Conservation (phyloP, 2,888 invertebrate species). For the Lamproptera curius region DNA sequence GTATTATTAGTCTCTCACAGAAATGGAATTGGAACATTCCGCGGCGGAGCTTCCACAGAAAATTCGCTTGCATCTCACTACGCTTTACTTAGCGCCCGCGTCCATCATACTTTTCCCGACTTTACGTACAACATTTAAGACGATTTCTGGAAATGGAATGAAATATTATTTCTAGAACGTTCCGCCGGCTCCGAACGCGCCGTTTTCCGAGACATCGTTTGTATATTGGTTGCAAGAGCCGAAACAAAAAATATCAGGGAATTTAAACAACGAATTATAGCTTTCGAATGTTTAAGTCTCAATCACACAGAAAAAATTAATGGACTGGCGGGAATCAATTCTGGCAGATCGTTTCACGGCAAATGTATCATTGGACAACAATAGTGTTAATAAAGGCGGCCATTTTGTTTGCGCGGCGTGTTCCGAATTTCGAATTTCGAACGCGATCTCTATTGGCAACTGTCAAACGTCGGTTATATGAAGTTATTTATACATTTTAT, state of each 20-base stretch:
- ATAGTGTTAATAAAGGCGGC: no score
- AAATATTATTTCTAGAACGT: slow-evolving; percentile 45
- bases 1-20: slow-evolving; percentile 78
- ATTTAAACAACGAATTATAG: no score
- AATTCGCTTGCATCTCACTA: slow-evolving; percentile 62
- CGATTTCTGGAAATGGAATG: slow-evolving; percentile 52
- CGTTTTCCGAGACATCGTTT: no score
- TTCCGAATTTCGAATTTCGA: slow-evolving; percentile 46
- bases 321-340: no score
- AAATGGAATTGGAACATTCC: slow-evolving; percentile 78
- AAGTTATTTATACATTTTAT: slow-evolving; percentile 62
- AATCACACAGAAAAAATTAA: no score
- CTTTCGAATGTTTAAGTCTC: no score
- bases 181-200: no score
- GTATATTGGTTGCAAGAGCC: no score
- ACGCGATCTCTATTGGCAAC: slow-evolving; percentile 47
- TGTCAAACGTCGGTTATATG: slow-evolving; percentile 66
- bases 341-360: no score
- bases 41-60: slow-evolving; percentile 71
- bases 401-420: no score
- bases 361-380: no score
- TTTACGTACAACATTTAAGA: slow-evolving; percentile 64
- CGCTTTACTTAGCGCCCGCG: slow-evolving; percentile 68
- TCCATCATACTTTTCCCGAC: slow-evolving; percentile 70
- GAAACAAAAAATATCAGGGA: no score